phyloP scores from a whole-genome alignment of 2,888 invertebrate genomes.

The Linnaemya vulpina region DNA sequence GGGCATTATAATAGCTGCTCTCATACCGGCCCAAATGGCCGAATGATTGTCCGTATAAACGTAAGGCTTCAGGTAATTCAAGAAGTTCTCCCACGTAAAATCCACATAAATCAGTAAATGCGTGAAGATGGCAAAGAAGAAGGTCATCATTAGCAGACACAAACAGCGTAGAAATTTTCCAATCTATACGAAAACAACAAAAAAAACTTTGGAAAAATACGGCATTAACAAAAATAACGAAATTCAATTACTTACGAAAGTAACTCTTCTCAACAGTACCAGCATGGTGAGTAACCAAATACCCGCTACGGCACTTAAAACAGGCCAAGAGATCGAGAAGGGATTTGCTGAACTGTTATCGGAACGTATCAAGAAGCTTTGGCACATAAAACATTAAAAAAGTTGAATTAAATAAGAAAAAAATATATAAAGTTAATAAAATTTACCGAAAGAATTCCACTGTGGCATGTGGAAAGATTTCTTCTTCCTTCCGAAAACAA shows the following conservation, averaged over 20 bases:
- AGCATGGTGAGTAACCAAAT: conserved; percentile 77
- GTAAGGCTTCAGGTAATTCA: conserved; percentile 74
- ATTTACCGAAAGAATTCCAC: conserved; percentile 81
- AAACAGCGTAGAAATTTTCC: conserved; percentile 79
- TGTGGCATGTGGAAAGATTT: conserved; percentile 77
- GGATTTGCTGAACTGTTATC: conserved; percentile 71
- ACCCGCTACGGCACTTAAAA: conserved; percentile 75
- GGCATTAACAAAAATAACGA: background rate
- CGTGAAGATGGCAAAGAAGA: conserved; percentile 77
- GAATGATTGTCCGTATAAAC: conserved; percentile 71
- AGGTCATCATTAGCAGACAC: conserved; percentile 77
- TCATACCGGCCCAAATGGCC: conserved; percentile 67
- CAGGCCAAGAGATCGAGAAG: conserved; percentile 77
- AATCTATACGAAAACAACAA: conserved; percentile 74
- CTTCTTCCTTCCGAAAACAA: conserved; percentile 69
- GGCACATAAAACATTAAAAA: background rate
- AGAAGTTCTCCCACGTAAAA: conserved; percentile 72
- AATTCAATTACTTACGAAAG: conserved; percentile 76
- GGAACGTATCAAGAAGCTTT: conserved; percentile 78
- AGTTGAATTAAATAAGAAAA: background rate
- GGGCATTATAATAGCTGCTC: conserved; percentile 77
- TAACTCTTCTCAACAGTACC: conserved; percentile 76
- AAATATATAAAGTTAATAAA: background rate
- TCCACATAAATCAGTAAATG: conserved; percentile 76
- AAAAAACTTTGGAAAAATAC: background rate